These are phyloP conservation scores for Falcaria lacertinaria DNA, from an alignment of 2,888 invertebrate species.

Conservation along the genomic window DNA sequence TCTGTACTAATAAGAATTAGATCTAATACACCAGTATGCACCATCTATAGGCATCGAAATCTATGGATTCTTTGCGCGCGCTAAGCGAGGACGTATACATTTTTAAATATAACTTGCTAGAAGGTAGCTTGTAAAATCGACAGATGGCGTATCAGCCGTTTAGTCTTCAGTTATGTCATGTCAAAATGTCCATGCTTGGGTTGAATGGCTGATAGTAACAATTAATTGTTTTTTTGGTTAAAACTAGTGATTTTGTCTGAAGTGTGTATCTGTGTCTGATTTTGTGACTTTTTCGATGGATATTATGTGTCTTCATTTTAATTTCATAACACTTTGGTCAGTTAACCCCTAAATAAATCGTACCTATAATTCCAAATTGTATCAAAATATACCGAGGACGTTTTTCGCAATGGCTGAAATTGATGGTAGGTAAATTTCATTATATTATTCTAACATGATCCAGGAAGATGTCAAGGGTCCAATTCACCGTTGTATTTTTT, in stretches of 20 bases:
- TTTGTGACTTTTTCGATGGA: slow-evolving; percentile 13
- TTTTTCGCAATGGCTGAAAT: slow-evolving; percentile 45
- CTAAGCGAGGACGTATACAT: no score
- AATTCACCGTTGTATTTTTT: neutral
- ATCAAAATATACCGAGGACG: slow-evolving; percentile 38
- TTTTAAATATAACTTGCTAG: no score
- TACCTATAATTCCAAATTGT: slow-evolving; percentile 26
- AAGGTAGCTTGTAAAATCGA: no score
- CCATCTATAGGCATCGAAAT: no score
- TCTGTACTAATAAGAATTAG: no score
- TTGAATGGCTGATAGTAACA: slow-evolving; percentile 65
- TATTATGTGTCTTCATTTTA: neutral
- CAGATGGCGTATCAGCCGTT: neutral
- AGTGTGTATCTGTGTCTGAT: slow-evolving; percentile 18
- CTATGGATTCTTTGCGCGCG: no score
- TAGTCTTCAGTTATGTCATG: slow-evolving; percentile 17
- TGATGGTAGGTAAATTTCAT: slow-evolving; percentile 32
- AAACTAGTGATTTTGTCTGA: slow-evolving; percentile 29
- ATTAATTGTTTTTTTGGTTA: slow-evolving; percentile 42
- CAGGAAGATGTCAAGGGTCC: neutral
- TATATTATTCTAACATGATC: neutral
- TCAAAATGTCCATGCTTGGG: slow-evolving; percentile 44
- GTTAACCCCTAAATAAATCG: slow-evolving; percentile 13
- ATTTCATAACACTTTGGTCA: neutral
- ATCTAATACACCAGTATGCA: no score